phyloP scores from a whole-genome alignment of 1,140 invertebrate genomes.

The Zaprionus inermis region DNA sequence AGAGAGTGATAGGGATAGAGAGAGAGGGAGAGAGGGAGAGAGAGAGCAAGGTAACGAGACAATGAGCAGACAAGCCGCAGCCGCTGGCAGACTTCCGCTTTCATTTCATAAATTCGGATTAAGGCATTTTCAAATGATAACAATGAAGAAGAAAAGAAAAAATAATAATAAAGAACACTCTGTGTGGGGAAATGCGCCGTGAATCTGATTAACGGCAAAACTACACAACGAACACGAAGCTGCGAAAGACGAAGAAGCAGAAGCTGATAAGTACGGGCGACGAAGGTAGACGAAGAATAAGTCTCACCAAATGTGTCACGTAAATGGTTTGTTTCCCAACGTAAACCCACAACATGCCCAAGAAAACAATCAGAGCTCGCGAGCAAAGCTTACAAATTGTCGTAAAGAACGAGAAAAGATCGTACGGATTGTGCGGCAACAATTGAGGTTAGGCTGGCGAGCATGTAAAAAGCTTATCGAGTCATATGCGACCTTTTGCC shows the following conservation, averaged over 20 bases:
- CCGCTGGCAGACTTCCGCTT: slow-evolving; percentile 67
- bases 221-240: slow-evolving; percentile 39
- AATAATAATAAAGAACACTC: slow-evolving; percentile 44
- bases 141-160: slow-evolving; percentile 53
- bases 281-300: slow-evolving; percentile 19
- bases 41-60: slow-evolving; percentile 30
- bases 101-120: slow-evolving; percentile 82
- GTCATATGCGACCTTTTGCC: slow-evolving; percentile 24
- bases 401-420: slow-evolving; percentile 17
- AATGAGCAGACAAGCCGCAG: slow-evolving; percentile 75
- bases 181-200: slow-evolving; percentile 68
- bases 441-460: slow-evolving; percentile 27
- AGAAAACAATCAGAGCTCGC: slow-evolving; percentile 35
- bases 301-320: slow-evolving; percentile 68
- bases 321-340: slow-evolving; percentile 65
- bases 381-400: slow-evolving; percentile 40
- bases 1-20: slow-evolving; percentile 20
- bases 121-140: slow-evolving; percentile 82
- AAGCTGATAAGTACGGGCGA: slow-evolving; percentile 18
- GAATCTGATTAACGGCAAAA: slow-evolving; percentile 77
- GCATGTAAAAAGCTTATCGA: slow-evolving; percentile 30
- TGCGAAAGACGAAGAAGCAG: too few relatives aligned
- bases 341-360: slow-evolving; percentile 47
- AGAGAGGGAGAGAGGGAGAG: slow-evolving; percentile 15
- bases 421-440: slow-evolving; percentile 35